Percentiles rank a stretch among this genome's conserved stretches.
These are phyloP conservation scores for Octodonta nipae DNA, from an alignment of 2,888 invertebrate genomes.

Conservation along the genomic window DNA sequence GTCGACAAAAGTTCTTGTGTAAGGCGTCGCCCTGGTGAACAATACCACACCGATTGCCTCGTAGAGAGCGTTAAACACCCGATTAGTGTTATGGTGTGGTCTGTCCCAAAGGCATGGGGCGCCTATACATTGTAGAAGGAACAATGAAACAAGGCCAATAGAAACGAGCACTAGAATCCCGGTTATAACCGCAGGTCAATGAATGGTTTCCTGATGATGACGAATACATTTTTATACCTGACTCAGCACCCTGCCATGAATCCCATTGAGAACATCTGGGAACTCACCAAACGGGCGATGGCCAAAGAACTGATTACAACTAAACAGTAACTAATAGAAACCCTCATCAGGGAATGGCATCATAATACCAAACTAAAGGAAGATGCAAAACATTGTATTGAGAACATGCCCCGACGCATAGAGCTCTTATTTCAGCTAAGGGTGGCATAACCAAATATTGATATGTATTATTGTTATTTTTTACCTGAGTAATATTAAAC, in stretches of 20 bases:
- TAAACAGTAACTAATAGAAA: too few relatives aligned
- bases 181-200: constrained; percentile 4
- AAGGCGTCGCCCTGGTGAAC: constrained; percentile 1
- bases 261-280: constrained; percentile 5
- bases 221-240: constrained; percentile 3
- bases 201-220: too few relatives aligned
- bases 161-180: constrained; percentile 4
- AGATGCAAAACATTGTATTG: too few relatives aligned
- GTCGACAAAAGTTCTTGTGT: too few relatives aligned
- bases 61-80: constrained; percentile 11
- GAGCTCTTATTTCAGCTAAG: neutral
- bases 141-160: constrained; percentile 3
- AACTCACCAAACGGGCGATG: too few relatives aligned
- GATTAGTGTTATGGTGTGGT: constrained; percentile 5
- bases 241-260: constrained; percentile 4
- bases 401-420: too few relatives aligned
- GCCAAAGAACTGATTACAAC: too few relatives aligned
- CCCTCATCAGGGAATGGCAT: neutral
- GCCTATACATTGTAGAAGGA: too few relatives aligned
- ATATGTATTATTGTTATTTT: too few relatives aligned
- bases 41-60: constrained; percentile 3
- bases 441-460: too few relatives aligned
- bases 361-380: neutral
- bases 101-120: too few relatives aligned
- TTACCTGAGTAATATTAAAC: too few relatives aligned